These are phyloP conservation scores for Endomychus coccineus DNA, from an alignment of 2,888 invertebrate species.

Conservation along the genomic window DNA sequence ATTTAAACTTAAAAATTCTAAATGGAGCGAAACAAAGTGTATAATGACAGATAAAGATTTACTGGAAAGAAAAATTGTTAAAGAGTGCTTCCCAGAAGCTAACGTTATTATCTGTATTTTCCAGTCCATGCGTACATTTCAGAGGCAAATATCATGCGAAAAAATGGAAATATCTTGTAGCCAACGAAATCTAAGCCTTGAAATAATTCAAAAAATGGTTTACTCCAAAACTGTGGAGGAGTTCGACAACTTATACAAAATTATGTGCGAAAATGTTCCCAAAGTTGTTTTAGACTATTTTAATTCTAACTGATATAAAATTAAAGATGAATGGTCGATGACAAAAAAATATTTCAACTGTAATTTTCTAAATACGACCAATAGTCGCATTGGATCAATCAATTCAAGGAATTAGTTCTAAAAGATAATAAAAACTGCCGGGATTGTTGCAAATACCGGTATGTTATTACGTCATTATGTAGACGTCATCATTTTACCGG, in stretches of 20 bases:
- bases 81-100: slow-evolving; percentile 5
- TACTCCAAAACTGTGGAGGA: not conserved
- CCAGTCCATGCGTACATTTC: slow-evolving; percentile 6
- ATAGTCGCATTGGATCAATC: slow-evolving; percentile 6
- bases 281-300: slow-evolving; percentile 4
- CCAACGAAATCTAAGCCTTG: slow-evolving; percentile 1
- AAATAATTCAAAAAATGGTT: slow-evolving; percentile 6
- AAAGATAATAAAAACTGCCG: too few species aligned
- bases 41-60: slow-evolving; percentile 5
- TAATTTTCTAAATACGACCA: too few species aligned
- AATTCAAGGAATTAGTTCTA: too few species aligned
- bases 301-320: slow-evolving; percentile 2
- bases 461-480: too few species aligned
- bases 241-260: not conserved
- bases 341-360: slow-evolving; percentile 1
- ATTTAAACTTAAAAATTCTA: not conserved
- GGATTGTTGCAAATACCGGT: too few species aligned
- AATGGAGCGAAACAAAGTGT: slow-evolving; percentile 4
- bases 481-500: too few species aligned
- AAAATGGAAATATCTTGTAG: slow-evolving; percentile 2
- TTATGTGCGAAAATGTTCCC: slow-evolving; percentile 2
- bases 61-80: slow-evolving; percentile 6
- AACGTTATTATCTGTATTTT: slow-evolving; percentile 6
- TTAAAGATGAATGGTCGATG: slow-evolving; percentile 6
- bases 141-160: slow-evolving; percentile 2